Conservation (phyloP, 2,888 invertebrate genomes). For the Trachelus tabidus region DNA sequence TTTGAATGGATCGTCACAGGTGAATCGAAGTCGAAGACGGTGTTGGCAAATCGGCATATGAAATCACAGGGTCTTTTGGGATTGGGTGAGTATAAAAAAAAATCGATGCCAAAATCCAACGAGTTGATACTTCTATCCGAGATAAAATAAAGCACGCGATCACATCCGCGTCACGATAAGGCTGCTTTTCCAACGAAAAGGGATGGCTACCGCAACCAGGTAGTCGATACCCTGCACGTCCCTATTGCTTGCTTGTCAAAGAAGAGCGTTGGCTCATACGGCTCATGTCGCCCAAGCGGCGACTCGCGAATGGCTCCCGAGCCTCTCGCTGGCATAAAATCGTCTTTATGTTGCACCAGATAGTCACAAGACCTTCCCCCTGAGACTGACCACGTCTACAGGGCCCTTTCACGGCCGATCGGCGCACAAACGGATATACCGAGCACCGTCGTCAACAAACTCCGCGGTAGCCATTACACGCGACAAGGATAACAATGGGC, state of each 20-base stretch:
- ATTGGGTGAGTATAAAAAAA: not conserved
- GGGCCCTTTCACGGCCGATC: conserved; percentile 29
- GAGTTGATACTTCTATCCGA: not conserved
- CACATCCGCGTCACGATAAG: not conserved
- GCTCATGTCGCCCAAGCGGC: conserved; percentile 49
- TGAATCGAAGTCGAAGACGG: conserved; percentile 12
- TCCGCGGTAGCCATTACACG: conserved; percentile 58
- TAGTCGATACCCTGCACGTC: conserved; percentile 31
- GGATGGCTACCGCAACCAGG: not conserved
- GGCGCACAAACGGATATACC: conserved; percentile 39
- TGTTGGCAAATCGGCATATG: conserved; percentile 6
- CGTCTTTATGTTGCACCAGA: not conserved
- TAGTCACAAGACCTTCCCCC: not conserved
- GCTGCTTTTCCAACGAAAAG: not conserved
- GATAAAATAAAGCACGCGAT: not conserved
- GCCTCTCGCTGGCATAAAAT: conserved; percentile 31
- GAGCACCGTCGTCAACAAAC: conserved; percentile 57
- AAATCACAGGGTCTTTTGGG: not conserved
- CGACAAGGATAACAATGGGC: conserved; percentile 61
- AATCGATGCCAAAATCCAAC: conserved; percentile 1
- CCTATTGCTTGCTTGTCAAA: conserved; percentile 48
- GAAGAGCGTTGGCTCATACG: conserved; percentile 51
- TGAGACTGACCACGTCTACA: not conserved
- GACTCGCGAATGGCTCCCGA: conserved; percentile 27
- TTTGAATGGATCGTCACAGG: conserved; percentile 15